phyloP scores from a whole-genome alignment of 2,888 invertebrate genomes.

The Stenurella melanura region DNA sequence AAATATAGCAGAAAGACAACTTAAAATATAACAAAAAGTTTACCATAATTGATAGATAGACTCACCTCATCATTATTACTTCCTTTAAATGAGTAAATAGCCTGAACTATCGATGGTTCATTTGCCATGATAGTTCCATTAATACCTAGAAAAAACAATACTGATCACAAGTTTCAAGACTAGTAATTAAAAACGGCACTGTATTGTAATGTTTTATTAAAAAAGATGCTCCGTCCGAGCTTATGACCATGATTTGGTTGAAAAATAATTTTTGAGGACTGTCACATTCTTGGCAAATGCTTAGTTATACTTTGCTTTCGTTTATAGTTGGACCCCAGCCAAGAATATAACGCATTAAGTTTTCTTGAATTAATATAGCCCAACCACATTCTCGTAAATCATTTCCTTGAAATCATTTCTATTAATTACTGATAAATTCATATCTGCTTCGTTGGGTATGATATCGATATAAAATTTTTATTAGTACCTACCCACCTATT shows the following conservation, averaged over 20 bases:
- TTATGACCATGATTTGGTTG: conserved; percentile 65
- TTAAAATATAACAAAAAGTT: background rate
- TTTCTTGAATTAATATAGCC: conserved; percentile 59
- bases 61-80: conserved; percentile 96
- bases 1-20: background rate
- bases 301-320: conserved; percentile 59
- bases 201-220: conserved; percentile 12
- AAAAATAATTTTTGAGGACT: conserved; percentile 70
- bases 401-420: conserved; percentile 29
- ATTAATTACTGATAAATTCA: background rate
- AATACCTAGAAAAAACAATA: conserved; percentile 42
- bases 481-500: no score
- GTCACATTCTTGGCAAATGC: conserved; percentile 73
- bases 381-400: conserved; percentile 46
- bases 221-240: conserved; percentile 9
- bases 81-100: conserved; percentile 94
- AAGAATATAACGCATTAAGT: conserved; percentile 64
- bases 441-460: background rate
- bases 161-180: conserved; percentile 20
- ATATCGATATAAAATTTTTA: no score
- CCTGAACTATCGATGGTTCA: conserved; percentile 86
- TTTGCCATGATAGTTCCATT: conserved; percentile 73
- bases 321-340: conserved; percentile 66
- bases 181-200: conserved; percentile 14
- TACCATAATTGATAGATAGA: conserved; percentile 24